Base-by-base conservation (phyloP, 2,888 invertebrate genomes). In the Pediacus dermestoides region DNA sequence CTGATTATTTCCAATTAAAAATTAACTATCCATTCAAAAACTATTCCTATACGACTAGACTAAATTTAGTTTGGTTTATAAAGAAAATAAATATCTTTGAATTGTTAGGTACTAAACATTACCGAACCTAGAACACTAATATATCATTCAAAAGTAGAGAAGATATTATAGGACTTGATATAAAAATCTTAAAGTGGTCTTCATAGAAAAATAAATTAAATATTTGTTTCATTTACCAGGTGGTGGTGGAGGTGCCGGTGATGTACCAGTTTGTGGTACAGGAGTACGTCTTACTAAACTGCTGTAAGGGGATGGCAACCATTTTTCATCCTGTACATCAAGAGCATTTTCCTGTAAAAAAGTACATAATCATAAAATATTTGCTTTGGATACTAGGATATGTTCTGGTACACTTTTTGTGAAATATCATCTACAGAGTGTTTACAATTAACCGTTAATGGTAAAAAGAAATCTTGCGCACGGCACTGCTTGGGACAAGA, bases 221-320 rank as follows among this genome's bases (percentile, higher is more conserved):
- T n/a, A 34, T 13, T 1, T 10, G 12, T 16, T 7, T 12, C 16
- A 21, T 16, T 37, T 48, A 55, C 55, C 55, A 45, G 55, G 50
- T 9, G 49, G 47, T 4, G 55, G 52, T 13, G 60, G 63, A 13
- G 64, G 62, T 11, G 61, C 54, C 4, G 66, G 61, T 1, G 64
- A 58, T 4, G 60, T 45, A 27, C 61, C 63, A 32, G 60, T 55
- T 44, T 61, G 65, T 2, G 67, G 64, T 10, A 66, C 27, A 4
- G 70, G 68, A 1, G 67, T 67, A 34, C 59, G 51, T 38, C 66
- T 50, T 14, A 68, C 51, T 26, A 70, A 53, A n/a, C 64, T 59
- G 36, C 53, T 61, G 42, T 69, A 69, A 8, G 68, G 60, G n/a
- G 57, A 51, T 3, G 70, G 68, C 30, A 70, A 41, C 60, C 62